A percentile compares a stretch with the other conserved stretches of the same genome.
These are phyloP conservation scores for Echinops telfairi DNA, from an alignment of 2,113 vertebrate genomes.

Conservation along the genomic window DNA sequence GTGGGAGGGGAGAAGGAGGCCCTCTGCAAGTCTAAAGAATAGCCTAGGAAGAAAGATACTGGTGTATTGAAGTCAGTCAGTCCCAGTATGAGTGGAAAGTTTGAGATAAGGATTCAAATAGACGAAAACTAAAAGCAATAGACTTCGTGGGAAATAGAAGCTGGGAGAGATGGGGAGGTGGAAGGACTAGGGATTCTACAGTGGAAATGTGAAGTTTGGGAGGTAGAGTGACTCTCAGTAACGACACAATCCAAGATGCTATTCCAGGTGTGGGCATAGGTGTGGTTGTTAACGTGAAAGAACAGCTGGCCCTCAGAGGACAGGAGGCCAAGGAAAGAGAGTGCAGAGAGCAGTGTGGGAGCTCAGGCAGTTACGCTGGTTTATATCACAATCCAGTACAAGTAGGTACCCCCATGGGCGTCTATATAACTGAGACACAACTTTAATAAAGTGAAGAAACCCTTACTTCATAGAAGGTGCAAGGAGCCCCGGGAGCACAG, in stretches of 20 bases:
- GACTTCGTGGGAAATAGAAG: not conserved
- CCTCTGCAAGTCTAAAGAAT: not conserved
- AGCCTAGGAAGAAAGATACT: not conserved
- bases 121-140: not conserved
- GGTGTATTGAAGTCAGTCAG: not conserved
- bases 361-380: no score
- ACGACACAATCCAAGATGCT: not conserved
- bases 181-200: not conserved
- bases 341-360: not conserved
- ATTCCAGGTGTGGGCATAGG: not conserved
- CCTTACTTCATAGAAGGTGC: not conserved
- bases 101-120: constrained; percentile 7
- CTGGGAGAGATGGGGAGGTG: not conserved
- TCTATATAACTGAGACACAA: not conserved
- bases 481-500: no score
- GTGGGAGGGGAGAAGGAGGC: not conserved
- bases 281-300: not conserved
- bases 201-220: not conserved
- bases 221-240: not conserved
- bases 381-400: not conserved
- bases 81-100: not conserved
- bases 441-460: not conserved
- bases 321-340: not conserved
- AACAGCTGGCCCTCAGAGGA: not conserved
- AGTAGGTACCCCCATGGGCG: not conserved